Base-by-base conservation (phyloP, 2,113 vertebrate species). In the Lota lota region DNA sequence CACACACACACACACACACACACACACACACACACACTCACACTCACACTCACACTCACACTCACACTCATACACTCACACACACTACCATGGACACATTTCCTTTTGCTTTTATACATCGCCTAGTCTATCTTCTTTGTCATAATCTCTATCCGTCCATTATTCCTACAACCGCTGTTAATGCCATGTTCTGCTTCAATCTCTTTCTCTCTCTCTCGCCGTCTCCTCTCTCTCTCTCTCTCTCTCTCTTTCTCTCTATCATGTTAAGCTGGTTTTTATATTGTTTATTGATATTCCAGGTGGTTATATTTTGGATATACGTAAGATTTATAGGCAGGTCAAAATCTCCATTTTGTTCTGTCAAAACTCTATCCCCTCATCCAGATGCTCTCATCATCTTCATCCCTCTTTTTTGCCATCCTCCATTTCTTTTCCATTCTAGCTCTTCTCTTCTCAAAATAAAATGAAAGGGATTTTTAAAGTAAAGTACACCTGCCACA, bases 1-100 rank as follows among this genome's bases (percentile, higher is more conserved):
- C 61, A 33, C 61, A 63, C 24, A 36, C 61, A 36, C 5, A 64
- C 33, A 47, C 33, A 36, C 61, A 63, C 60, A 61, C 11, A 61
- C 21, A 33, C 4, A 24, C 60, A 40, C n/a, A 40, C 40, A 64
- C 62, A 47, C 62, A 40, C 62, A 63, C 28, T 40, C 62, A 19
- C 62, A 50, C 36, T 19, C 18, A 40, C 62, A 63, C 15, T 40
- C 24, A 63, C 24, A 36, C 16, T 5, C 24, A 5, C 24, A 63
- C 62, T 47, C 62, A 19, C 62, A 63, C 62, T 21, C 40, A 20
- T 14, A 60, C 20, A 22, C n/a, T 20, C 40, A 50, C 40, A 16
- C n/a, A 20, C 1, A 47, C 18, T 4, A 18, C 36, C 63, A 2
- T 50, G 40, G n/a, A 24, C 51, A 58, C 54, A 11, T 14, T 40